A percentile compares a stretch with the other conserved stretches of the same genome.
These are phyloP conservation scores for Beris chalybata DNA, from an alignment of 2,888 invertebrate genomes.

Conservation along the genomic window DNA sequence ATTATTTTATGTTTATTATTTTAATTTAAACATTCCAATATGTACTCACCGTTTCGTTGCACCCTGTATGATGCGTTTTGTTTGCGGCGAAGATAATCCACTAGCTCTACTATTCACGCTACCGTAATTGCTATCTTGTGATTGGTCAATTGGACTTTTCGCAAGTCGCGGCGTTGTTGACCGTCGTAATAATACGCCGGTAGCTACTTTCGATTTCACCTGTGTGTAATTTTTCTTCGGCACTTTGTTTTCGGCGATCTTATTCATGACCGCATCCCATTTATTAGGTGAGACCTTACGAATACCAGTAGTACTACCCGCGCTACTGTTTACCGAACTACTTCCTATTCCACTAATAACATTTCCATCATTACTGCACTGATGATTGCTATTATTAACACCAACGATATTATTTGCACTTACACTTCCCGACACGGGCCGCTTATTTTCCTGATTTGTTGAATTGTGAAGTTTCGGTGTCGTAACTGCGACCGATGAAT, in stretches of 20 bases:
- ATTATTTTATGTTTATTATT: too few species aligned
- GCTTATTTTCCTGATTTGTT: constrained; percentile 61
- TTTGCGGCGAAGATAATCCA: constrained; percentile 44
- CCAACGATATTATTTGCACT: constrained; percentile 37
- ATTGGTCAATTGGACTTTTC: constrained; percentile 33
- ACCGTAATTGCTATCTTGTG: constrained; percentile 36
- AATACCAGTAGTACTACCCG: constrained; percentile 8
- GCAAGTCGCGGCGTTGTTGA: constrained; percentile 18
- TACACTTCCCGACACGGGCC: constrained; percentile 50
- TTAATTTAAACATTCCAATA: too few species aligned
- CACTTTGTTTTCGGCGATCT: constrained; percentile 74
- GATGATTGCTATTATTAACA: neutral
- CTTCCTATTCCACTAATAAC: neutral
- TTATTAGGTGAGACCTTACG: constrained; percentile 55
- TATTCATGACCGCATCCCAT: constrained; percentile 84
- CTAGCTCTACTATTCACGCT: constrained; percentile 37
- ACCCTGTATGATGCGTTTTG: constrained; percentile 42
- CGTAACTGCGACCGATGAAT: neutral
- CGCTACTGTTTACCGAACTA: neutral
- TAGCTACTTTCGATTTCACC: constrained; percentile 82
- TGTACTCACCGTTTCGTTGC: constrained; percentile 49
- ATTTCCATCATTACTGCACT: neutral
- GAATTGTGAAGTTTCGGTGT: constrained; percentile 18
- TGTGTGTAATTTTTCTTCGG: constrained; percentile 76
- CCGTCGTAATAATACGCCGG: constrained; percentile 53